Base-by-base conservation (phyloP, 2,888 invertebrate genomes). In the Hemithea aestivaria region DNA sequence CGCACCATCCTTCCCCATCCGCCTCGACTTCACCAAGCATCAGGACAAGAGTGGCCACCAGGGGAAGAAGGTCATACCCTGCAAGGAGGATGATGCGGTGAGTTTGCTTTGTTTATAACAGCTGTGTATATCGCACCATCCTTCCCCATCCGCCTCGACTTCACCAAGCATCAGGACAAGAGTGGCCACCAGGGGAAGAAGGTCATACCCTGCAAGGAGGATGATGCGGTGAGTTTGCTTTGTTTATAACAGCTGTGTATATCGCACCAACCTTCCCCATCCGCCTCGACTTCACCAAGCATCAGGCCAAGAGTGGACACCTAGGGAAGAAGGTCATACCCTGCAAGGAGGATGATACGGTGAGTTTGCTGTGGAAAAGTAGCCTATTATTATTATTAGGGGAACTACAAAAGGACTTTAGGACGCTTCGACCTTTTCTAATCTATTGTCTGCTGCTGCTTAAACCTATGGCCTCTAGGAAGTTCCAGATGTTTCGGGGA, bases 231-330 rank as follows among this genome's bases (percentile, higher is more conserved):
- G 5, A 27, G 20, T 10, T 35, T 35, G 6, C 46, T 45, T 5
- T 45, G 29, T 30, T 31, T 23, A 9, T 38, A 27, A 27, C 11
- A 16, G 7, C 7, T 25, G 10, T 26, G 11, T 10, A 26, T 30
- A n/a, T n/a, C n/a, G n/a, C n/a, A n/a, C n/a, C n/a, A n/a, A n/a
- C 71, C 20, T 90, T 89, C 63, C 62, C 78, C 6, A 87, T 84
- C 1, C 80, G 89, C 41, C 73, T 88, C 2, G 70, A 67, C 30
- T 84, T 92, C 49, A 73, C 73, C 10, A 58, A 82, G 8, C 93
- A 93, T 71, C 91, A 92, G 63, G 72, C 73, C 36, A 76, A 81
- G 68, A 78, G 31, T 70, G 73, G 0, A 73, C 93, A 93, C 56
- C 56, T 48, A 5, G 91, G 90, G 0, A 87, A 89, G 53, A 82